Percentiles rank a stretch among this genome's conserved stretches.
phyloP scores from a whole-genome alignment of 1,140 invertebrate genomes.

The Gonioctena quinquepunctata region DNA sequence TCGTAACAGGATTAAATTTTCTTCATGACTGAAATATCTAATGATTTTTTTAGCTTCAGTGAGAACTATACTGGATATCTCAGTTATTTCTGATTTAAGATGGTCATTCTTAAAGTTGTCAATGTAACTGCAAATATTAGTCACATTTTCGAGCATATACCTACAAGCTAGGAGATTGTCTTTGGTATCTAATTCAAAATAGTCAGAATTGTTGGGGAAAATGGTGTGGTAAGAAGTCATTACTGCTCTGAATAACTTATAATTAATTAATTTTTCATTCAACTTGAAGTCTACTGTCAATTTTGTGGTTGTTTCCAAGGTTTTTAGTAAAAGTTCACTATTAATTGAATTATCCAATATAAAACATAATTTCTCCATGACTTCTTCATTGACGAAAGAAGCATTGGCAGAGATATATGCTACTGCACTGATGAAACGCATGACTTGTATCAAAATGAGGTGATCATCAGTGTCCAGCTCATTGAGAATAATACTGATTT shows the following conservation, averaged over 20 bases:
- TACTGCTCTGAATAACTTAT: slow-evolving; percentile 21
- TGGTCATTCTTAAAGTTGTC: slow-evolving; percentile 27
- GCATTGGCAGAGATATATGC: slow-evolving; percentile 48
- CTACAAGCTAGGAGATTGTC: slow-evolving; percentile 24
- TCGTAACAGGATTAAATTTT: slow-evolving; percentile 34
- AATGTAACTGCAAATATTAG: slow-evolving; percentile 37
- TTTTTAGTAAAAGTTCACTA: slow-evolving; percentile 61
- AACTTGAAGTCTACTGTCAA: slow-evolving; percentile 43
- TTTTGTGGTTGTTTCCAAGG: slow-evolving; percentile 51
- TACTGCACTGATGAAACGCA: slow-evolving; percentile 65
- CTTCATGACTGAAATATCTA: slow-evolving; percentile 30
- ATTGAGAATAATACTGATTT: slow-evolving; percentile 58
- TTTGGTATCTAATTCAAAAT: slow-evolving; percentile 29
- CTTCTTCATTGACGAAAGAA: slow-evolving; percentile 57
- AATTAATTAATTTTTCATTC: slow-evolving; percentile 26
- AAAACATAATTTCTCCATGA: slow-evolving; percentile 63
- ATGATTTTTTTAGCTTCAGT: slow-evolving; percentile 30
- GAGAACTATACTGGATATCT: slow-evolving; percentile 6
- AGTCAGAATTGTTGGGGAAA: slow-evolving; percentile 10
- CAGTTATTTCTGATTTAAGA: not conserved
- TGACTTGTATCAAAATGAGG: slow-evolving; percentile 67
- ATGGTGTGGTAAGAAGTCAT: slow-evolving; percentile 26
- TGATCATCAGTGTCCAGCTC: slow-evolving; percentile 65
- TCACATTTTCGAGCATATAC: slow-evolving; percentile 34
- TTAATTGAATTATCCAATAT: slow-evolving; percentile 71